Base-by-base conservation (phyloP, 2,113 vertebrate genomes). In the Albula glossodonta region DNA sequence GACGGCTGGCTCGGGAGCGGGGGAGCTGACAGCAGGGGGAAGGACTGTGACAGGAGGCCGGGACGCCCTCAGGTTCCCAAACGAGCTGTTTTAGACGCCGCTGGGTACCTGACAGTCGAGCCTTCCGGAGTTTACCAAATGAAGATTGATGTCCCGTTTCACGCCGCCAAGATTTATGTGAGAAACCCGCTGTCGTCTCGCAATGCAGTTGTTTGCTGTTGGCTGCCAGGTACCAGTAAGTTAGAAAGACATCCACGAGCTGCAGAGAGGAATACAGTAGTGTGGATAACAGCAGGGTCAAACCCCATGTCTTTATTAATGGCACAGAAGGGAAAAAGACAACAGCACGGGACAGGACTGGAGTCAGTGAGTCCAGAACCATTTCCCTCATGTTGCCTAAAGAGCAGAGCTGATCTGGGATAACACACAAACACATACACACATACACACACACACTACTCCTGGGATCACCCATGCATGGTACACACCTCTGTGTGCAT, bases 41-140 rank as follows among this genome's bases (percentile, higher is more conserved):
- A 41, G 31, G 31, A 41, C 31, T 41, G 93, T 93, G 92, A 94
- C 94, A 94, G 92, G 94, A 94, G 93, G 91, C 87, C 70, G 89
- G 87, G 87, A 90, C 91, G 93, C 94, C 94, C 94, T 89, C 86
- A 91, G 94, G 93, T 93, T 91, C 91, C 88, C 89, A 87, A 95
- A 93, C 93, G 93, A 96, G 93, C 93, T 93, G 94, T 92, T 93
- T 89, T 88, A 94, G 90, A 92, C 94, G 86, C 94, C 63, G 91
- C 92, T 92, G 93, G 95, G 94, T 94, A 90, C 93, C 92, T 95
- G 95, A 95, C 95, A 95, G 93, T 90, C 92, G 84, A 91, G 91
- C 92, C 93, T 93, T 49, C 19, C 92, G 93, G 93, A 94, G 94
- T 94, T 94, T 93, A 93, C 93, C 92, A 92, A 95, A 95, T 94